Base-by-base conservation (phyloP, 2,888 invertebrate genomes). In the Drosophila atripex region DNA sequence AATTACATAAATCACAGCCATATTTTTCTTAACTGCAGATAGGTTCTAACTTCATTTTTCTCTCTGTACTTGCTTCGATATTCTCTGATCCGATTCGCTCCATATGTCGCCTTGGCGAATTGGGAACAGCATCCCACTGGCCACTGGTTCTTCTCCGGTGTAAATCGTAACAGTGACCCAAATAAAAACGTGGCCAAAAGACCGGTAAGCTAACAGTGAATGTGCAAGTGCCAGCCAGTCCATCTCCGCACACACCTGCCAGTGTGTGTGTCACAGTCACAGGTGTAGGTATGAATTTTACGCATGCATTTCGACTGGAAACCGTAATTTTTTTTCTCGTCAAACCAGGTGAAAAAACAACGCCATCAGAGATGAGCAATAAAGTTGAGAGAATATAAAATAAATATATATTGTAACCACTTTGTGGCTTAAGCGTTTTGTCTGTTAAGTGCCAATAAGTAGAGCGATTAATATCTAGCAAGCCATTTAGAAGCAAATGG, bases 81-180 rank as follows among this genome's bases (percentile, higher is more conserved):
- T 30, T 35, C 63, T 64, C 38, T 6, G 21, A 43, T 16, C 18
- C 45, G 54, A 53, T 54, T 54, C 39, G 53, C 64, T 66, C 39
- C 54, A 46, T 41, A 53, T 64, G 64, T 65, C 66, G 66, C 54
- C 25, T 38, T 32, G n/a, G 28, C 60, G 53, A 64, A 64, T 66
- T 53, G 66, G 64, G 54, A 66, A 65, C 64, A 66, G 66, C 54
- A 28, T 66, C 53, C 52, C 52, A 47, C 47, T 49, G 38, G 35
- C 39, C 51, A 28, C 46, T 39, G 16, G 47, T 39, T 35, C 23
- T 35, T 35, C 45, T 39, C 71, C 71, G 52, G 71, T 60, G 85
- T 72, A 75, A 86, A 88, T 74, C 78, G 89, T 88, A 89, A 89
- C 89, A 88, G 88, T 88, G 89, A 88, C 87, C 87, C 83, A 89